phyloP scores from a whole-genome alignment of 2,797 vertebrate species.

The Poecilia picta region DNA sequence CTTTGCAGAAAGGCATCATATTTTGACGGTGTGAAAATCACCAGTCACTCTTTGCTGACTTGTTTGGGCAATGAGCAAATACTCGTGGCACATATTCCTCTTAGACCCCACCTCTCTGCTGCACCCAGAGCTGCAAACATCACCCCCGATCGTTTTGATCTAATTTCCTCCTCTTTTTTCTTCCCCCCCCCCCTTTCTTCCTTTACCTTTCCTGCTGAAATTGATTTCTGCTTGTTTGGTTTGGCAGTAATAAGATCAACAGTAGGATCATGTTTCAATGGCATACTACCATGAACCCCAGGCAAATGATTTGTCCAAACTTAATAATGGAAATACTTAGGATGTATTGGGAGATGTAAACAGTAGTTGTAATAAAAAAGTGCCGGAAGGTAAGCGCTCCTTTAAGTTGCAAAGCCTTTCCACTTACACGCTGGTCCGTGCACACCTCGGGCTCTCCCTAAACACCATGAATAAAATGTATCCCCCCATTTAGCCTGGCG shows the following conservation, averaged over 20 bases:
- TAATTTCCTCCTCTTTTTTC: slow-evolving; percentile 80
- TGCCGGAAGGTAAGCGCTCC: slow-evolving; percentile 91
- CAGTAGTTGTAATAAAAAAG: slow-evolving; percentile 98
- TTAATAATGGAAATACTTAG: slow-evolving; percentile 98
- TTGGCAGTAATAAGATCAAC: slow-evolving; percentile 96
- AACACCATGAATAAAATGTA: slow-evolving; percentile 91
- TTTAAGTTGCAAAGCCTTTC: slow-evolving; percentile 94
- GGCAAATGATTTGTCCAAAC: slow-evolving; percentile 99
- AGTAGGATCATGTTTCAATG: slow-evolving; percentile 95
- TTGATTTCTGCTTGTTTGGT: slow-evolving; percentile 94
- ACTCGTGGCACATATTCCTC: slow-evolving; percentile 60
- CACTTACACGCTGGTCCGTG: slow-evolving; percentile 87
- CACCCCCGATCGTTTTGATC: slow-evolving; percentile 78
- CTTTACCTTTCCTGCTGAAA: slow-evolving; percentile 83
- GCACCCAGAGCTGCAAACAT: slow-evolving; percentile 67
- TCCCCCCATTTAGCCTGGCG: slow-evolving; percentile 85
- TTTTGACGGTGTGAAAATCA: slow-evolving; percentile 71
- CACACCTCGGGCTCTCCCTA: slow-evolving; percentile 83
- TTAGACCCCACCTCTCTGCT: slow-evolving; percentile 55
- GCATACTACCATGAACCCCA: slow-evolving; percentile 96
- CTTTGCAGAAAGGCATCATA: slow-evolving; percentile 47
- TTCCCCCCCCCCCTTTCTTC: slow-evolving; percentile 50
- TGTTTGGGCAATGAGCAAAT: slow-evolving; percentile 66
- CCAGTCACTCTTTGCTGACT: slow-evolving; percentile 65
- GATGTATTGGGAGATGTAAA: slow-evolving; percentile 99